Evolutionary conservation across 2,797 vertebrate species (phyloP).

Genomic region (Monodelphis domestica): DNA sequence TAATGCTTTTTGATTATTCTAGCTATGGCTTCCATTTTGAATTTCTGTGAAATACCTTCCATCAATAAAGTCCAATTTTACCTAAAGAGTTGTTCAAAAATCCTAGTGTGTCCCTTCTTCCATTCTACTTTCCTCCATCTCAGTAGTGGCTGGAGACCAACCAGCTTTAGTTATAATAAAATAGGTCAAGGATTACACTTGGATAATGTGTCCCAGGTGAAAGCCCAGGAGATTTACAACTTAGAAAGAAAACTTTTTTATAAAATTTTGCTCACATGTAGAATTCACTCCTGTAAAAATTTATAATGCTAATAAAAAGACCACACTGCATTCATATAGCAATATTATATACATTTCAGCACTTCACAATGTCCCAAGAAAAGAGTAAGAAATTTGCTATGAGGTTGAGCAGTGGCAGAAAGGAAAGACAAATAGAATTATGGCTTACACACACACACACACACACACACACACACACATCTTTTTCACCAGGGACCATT

Average conservation of each 20-base stretch:
- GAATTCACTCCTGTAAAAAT: conserved; percentile 29
- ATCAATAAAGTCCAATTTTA: background rate
- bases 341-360: conserved; percentile 37
- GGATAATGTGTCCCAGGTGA: background rate
- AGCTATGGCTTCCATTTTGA: no score
- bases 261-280: background rate
- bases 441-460: no score
- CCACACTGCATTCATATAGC: conserved; percentile 17
- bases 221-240: background rate
- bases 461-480: background rate
- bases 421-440: background rate
- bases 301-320: conserved; percentile 23
- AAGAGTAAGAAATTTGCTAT: background rate
- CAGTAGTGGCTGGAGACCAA: background rate
- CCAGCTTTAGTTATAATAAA: background rate
- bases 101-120: background rate
- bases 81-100: background rate
- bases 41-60: background rate
- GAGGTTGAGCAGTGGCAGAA: background rate
- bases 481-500: background rate
- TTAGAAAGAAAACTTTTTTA: background rate
- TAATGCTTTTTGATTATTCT: no score
- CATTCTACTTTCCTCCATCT: background rate
- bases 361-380: background rate
- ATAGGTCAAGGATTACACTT: background rate